Percentiles rank a stretch among this genome's conserved stretches.
These are phyloP conservation scores for Leucosticte australis DNA, from an alignment of 2,113 vertebrate genomes.

Conservation along the genomic window DNA sequence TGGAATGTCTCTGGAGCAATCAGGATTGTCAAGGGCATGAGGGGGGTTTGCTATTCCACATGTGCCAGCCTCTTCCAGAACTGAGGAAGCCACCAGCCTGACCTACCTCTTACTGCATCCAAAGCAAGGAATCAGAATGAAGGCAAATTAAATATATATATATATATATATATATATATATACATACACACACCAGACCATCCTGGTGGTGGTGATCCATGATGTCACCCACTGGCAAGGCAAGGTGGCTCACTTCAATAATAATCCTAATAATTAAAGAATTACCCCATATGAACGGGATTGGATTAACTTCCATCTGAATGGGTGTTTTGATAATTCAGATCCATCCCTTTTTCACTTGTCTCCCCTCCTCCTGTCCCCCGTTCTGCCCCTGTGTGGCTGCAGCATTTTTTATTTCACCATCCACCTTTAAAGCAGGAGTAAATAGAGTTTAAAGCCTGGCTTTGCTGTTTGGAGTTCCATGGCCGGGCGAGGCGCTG, in stretches of 20 bases:
- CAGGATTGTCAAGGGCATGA: background rate
- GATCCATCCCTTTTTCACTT: background rate
- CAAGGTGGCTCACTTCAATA: background rate
- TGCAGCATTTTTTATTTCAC: background rate
- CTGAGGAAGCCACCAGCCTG: background rate
- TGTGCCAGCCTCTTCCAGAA: background rate
- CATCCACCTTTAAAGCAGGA: background rate
- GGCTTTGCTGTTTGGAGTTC: background rate
- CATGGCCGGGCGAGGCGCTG: background rate
- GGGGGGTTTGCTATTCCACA: background rate
- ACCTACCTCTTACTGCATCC: background rate
- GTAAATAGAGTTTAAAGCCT: background rate
- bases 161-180: too few relatives aligned
- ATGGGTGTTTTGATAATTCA: background rate
- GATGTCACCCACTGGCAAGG: background rate
- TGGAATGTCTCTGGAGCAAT: background rate
- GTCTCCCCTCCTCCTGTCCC: background rate
- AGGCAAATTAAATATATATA: background rate
- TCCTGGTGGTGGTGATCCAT: background rate
- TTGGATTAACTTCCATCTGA: background rate
- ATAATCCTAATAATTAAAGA: background rate
- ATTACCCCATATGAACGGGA: rapidly evolving
- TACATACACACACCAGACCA: background rate
- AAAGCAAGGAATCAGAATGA: background rate
- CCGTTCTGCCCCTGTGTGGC: background rate